phyloP scores from a whole-genome alignment of 2,113 vertebrate genomes.

The Oncorhynchus gorbuscha region DNA sequence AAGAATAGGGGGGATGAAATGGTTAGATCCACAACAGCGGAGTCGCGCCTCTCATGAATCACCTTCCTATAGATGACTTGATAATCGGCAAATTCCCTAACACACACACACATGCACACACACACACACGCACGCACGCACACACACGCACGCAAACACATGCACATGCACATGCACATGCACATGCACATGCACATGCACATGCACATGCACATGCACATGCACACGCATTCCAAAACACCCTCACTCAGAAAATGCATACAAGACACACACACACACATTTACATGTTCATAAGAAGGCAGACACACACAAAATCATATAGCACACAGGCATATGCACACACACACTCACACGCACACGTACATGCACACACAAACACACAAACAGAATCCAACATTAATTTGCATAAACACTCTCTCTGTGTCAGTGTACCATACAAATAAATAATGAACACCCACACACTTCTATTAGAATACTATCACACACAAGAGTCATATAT shows the following conservation, averaged over 20 bases:
- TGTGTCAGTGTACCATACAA: not conserved
- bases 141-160: not conserved
- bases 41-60: constrained; percentile 47
- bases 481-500: not conserved
- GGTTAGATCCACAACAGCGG: constrained; percentile 34
- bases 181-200: not conserved
- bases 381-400: not conserved
- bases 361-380: not conserved
- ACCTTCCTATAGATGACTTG: constrained; percentile 60
- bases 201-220: constrained; percentile 1
- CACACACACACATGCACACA: constrained; percentile 28
- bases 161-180: not conserved
- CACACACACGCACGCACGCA: constrained; percentile 21
- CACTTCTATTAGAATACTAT: not conserved
- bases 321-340: not conserved
- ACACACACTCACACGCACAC: constrained; percentile 7
- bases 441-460: constrained; percentile 2
- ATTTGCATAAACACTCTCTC: not conserved
- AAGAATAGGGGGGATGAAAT: constrained; percentile 45
- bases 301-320: not conserved
- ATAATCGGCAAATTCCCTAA: constrained; percentile 52
- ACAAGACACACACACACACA: not conserved
- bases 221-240: constrained; percentile 1
- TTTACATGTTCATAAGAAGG: not conserved
- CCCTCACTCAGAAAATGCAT: constrained; percentile 19